Evolutionary conservation across 2,888 invertebrate genomes (phyloP).

Genomic region (Anticlea derivata): DNA sequence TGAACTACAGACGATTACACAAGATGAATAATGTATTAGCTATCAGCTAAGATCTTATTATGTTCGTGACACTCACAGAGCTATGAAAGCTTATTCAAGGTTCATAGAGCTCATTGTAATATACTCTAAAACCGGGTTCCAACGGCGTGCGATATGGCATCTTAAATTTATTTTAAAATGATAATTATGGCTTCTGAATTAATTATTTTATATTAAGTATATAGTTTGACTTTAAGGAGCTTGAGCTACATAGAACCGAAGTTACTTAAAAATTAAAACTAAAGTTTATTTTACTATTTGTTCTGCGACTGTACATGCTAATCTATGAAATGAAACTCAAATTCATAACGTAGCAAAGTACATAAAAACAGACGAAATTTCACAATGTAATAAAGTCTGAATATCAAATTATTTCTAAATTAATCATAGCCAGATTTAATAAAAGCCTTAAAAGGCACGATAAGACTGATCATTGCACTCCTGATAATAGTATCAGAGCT

Average conservation of each 20-base stretch:
- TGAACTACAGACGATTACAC: too few species aligned
- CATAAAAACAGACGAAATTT: conserved; percentile 16
- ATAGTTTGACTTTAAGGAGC: too few species aligned
- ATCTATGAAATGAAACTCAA: conserved; percentile 11
- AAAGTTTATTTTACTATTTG: conserved; percentile 8
- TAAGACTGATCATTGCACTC: conserved; percentile 2
- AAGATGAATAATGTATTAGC: too few species aligned
- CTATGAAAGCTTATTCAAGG: too few species aligned
- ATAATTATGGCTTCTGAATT: too few species aligned
- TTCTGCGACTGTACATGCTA: conserved; percentile 5
- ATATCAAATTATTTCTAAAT: conserved; percentile 17
- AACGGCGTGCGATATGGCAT: too few species aligned
- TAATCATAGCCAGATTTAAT: conserved; percentile 15
- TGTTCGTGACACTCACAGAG: too few species aligned
- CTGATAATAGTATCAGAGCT: not conserved
- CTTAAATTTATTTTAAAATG: too few species aligned
- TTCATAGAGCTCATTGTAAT: too few species aligned
- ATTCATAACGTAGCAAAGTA: conserved; percentile 8
- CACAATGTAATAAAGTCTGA: conserved; percentile 20
- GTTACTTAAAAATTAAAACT: conserved; percentile 1
- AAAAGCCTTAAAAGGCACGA: conserved; percentile 6
- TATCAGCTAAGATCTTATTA: too few species aligned
- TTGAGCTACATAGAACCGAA: not conserved
- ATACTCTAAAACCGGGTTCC: too few species aligned
- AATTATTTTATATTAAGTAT: too few species aligned